phyloP scores from a whole-genome alignment of 2,888 invertebrate species.

The Odontocerum albicorne region DNA sequence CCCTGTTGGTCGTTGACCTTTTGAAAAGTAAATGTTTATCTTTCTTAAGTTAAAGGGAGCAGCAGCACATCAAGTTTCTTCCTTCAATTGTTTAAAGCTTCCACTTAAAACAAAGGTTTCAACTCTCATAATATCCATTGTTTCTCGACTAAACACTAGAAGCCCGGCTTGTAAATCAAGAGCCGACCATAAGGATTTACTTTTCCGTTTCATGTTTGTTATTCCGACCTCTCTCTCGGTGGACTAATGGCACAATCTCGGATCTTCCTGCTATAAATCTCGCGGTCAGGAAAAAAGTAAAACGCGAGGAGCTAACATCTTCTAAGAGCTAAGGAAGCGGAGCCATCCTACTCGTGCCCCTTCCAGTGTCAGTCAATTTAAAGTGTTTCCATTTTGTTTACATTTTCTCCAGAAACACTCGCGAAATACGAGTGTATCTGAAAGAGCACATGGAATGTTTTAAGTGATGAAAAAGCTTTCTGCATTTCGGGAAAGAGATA shows the following conservation, averaged over 20 bases:
- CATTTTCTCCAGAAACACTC: conserved; percentile 1
- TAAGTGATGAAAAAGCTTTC: too few species aligned
- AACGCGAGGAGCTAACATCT: not conserved
- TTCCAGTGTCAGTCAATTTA: conserved; percentile 10
- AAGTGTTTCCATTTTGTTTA: conserved; percentile 8
- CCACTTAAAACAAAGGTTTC: too few species aligned
- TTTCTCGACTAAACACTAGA: too few species aligned
- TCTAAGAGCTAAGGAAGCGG: not conserved
- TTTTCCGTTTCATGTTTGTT: conserved; percentile 13
- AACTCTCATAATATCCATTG: too few species aligned
- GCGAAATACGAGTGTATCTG: not conserved
- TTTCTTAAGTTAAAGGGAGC: too few species aligned
- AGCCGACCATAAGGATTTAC: conserved; percentile 1
- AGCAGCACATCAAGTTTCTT: too few species aligned
- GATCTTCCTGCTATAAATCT: conserved; percentile 35
- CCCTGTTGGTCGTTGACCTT: too few species aligned
- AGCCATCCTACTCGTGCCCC: not conserved
- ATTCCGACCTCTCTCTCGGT: conserved; percentile 5
- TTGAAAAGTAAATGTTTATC: too few species aligned
- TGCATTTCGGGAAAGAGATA: too few species aligned
- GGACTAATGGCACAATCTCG: conserved; percentile 35
- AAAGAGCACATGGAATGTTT: too few species aligned
- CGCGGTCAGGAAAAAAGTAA: not conserved
- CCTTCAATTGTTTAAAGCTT: too few species aligned
- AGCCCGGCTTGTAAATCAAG: conserved; percentile 7